phyloP scores from a whole-genome alignment of 1,140 invertebrate genomes.

The Anastrepha obliqua region DNA sequence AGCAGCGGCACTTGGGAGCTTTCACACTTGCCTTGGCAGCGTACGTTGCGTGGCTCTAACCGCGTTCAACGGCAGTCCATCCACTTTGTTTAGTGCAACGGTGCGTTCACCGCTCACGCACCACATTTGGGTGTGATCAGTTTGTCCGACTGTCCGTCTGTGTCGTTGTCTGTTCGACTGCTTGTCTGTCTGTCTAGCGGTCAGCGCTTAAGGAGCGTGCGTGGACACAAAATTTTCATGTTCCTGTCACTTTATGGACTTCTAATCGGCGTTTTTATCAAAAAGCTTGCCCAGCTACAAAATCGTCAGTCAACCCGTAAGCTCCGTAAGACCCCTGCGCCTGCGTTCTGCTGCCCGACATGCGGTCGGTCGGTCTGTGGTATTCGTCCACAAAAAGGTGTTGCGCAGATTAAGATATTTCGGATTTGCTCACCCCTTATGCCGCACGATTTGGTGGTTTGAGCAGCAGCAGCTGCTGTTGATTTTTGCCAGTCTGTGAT shows the following conservation, averaged over 20 bases:
- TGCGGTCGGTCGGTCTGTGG: background rate
- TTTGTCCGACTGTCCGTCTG: background rate
- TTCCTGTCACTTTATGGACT: slow-evolving; percentile 75
- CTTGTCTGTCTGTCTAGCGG: background rate
- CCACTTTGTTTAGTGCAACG: slow-evolving; percentile 1
- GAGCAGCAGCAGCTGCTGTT: background rate
- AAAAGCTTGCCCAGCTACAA: slow-evolving; percentile 72
- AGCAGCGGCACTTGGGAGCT: background rate
- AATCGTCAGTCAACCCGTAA: slow-evolving; percentile 29
- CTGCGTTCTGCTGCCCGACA: background rate
- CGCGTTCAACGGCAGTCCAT: background rate
- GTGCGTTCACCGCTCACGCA: background rate
- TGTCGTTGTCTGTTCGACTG: background rate
- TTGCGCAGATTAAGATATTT: slow-evolving; percentile 72
- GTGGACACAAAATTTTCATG: slow-evolving; percentile 68
- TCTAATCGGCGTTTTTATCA: slow-evolving; percentile 74
- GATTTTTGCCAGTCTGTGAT: background rate
- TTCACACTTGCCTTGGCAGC: slow-evolving; percentile 10
- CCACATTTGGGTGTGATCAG: slow-evolving; percentile 21
- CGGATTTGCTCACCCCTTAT: slow-evolving; percentile 6
- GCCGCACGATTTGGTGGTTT: background rate
- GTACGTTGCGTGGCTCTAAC: background rate
- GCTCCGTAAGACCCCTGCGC: background rate
- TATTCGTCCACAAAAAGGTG: background rate
- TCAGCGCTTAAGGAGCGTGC: background rate